These are phyloP conservation scores for Aldrovandia affinis DNA, from an alignment of 2,797 vertebrate species.

Conservation along the genomic window DNA sequence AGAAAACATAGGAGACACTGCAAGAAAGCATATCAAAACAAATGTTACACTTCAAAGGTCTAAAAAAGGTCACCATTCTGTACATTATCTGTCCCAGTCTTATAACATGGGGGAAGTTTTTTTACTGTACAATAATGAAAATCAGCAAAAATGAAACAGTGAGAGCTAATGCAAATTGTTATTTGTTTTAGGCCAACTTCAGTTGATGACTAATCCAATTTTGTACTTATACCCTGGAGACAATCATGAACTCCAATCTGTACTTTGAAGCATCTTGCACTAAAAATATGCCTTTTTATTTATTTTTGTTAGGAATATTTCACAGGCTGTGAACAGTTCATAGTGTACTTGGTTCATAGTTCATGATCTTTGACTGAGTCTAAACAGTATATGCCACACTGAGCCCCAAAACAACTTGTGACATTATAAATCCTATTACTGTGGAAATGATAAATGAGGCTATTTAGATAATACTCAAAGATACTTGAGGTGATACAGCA, in stretches of 20 bases:
- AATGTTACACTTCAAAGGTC: background rate
- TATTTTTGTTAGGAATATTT: slow-evolving; percentile 1
- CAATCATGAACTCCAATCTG: background rate
- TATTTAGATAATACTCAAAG: no score
- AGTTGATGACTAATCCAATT: background rate
- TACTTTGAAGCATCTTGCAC: background rate
- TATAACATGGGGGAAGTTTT: background rate
- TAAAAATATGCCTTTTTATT: background rate
- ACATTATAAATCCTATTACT: no score
- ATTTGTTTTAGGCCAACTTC: background rate
- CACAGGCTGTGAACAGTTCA: background rate
- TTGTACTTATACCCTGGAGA: background rate
- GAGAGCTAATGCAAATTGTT: background rate
- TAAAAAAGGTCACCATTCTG: background rate
- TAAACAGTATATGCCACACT: no score
- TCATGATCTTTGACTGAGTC: background rate
- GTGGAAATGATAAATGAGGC: no score
- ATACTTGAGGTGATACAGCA: no score
- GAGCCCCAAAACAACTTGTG: background rate
- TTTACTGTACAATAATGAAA: background rate
- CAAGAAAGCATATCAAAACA: background rate
- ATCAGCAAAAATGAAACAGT: background rate
- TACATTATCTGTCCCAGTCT: background rate
- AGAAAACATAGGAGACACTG: background rate
- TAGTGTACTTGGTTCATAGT: background rate